Percentiles rank a stretch among this genome's conserved stretches.
Evolutionary conservation across 2,797 vertebrate species (phyloP).

Genomic region (Bryconaethiops microstoma): DNA sequence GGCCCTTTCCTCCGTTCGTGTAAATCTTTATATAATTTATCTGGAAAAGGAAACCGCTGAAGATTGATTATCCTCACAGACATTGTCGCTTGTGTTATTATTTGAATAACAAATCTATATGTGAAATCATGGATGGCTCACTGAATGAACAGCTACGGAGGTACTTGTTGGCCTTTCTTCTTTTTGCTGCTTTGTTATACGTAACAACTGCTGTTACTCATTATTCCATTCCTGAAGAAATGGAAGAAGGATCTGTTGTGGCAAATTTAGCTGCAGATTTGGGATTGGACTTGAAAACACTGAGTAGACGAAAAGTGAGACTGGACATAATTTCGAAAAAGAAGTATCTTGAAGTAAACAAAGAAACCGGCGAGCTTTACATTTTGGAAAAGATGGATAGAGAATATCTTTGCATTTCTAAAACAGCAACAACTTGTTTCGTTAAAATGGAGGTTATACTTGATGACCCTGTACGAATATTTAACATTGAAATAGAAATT

Average conservation of each 20-base stretch:
- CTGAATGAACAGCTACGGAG: not conserved
- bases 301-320: conserved; percentile 61
- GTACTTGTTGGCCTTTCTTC: conserved; percentile 41
- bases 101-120: too few species aligned
- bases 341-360: conserved; percentile 66
- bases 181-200: conserved; percentile 6
- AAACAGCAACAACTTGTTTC: conserved; percentile 50
- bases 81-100: not conserved
- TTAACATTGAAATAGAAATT: conserved; percentile 70
- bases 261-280: conserved; percentile 74
- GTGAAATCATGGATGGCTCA: conserved; percentile 37
- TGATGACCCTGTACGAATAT: conserved; percentile 58
- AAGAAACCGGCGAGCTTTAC: conserved; percentile 62
- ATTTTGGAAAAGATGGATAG: conserved; percentile 75
- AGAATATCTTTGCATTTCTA: conserved; percentile 64
- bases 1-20: not conserved
- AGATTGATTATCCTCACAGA: not conserved
- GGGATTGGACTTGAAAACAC: conserved; percentile 60
- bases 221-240: conserved; percentile 73
- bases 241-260: conserved; percentile 69
- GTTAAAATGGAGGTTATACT: conserved; percentile 67
- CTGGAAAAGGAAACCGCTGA: not conserved
- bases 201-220: conserved; percentile 47
- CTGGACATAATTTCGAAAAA: conserved; percentile 62
- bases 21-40: not conserved